Percentiles rank a stretch among this genome's conserved stretches.
Conservation (phyloP, 2,797 vertebrate genomes). For the Leucoraja ocellata region DNA sequence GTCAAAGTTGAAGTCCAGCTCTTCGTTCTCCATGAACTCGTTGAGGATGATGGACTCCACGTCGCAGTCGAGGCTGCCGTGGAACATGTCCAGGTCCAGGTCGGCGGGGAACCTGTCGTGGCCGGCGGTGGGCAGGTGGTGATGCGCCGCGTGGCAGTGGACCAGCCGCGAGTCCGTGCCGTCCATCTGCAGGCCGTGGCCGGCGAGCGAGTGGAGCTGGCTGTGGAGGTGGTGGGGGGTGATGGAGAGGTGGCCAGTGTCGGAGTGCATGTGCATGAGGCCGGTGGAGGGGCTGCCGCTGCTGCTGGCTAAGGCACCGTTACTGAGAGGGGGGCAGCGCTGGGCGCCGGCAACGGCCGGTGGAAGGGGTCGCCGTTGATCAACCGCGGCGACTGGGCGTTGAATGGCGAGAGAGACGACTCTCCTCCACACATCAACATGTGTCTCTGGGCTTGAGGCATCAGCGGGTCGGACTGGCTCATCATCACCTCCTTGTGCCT, state of each 20-base stretch:
- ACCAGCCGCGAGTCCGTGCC: background rate
- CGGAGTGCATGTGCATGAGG: conserved; percentile 86
- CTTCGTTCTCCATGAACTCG: conserved; percentile 96
- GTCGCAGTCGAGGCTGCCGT: conserved; percentile 91
- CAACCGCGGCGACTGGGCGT: conserved; percentile 56
- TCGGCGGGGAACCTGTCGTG: conserved; percentile 91
- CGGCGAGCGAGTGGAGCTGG: conserved; percentile 35
- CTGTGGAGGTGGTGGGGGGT: conserved; percentile 53
- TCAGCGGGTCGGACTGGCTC: conserved; percentile 68
- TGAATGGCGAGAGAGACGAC: conserved; percentile 56
- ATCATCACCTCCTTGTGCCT: conserved; percentile 55
- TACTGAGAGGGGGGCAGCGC: conserved; percentile 54
- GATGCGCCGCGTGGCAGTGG: conserved; percentile 3
- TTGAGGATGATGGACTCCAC: conserved; percentile 97
- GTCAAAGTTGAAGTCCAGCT: conserved; percentile 97
- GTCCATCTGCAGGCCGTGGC: conserved; percentile 44
- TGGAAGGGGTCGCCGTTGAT: conserved; percentile 57
- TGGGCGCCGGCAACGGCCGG: conserved; percentile 55
- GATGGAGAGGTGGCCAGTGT: conserved; percentile 76
- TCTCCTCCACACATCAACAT: conserved; percentile 54
- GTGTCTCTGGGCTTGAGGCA: conserved; percentile 65
- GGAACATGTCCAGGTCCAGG: conserved; percentile 95
- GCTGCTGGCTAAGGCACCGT: conserved; percentile 69
- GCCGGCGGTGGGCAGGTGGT: conserved; percentile 51
- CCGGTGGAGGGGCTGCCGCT: conserved; percentile 63